Evolutionary conservation across 2,797 vertebrate species (phyloP).

Genomic region (Coracias cyanogaster): DNA sequence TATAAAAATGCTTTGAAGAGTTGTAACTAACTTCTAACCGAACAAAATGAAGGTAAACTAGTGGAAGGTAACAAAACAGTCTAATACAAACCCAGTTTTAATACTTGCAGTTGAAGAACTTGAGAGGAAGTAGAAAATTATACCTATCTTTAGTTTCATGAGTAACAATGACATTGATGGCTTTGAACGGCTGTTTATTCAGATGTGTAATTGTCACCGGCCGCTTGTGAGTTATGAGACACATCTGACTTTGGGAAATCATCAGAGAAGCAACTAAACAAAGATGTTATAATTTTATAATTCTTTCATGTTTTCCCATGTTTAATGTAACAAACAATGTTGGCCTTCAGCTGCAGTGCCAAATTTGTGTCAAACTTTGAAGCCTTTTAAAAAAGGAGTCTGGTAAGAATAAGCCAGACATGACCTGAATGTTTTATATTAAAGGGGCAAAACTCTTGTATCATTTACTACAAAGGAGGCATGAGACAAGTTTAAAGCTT

Average conservation of each 20-base stretch:
- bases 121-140: not conserved
- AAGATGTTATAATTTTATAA: not conserved
- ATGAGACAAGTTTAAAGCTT: not conserved
- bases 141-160: not conserved
- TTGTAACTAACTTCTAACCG: not conserved
- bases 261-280: not conserved
- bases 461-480: not conserved
- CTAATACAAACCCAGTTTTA: not conserved
- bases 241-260: not conserved
- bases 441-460: not conserved
- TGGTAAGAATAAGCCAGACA: not conserved
- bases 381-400: not conserved
- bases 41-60: not conserved
- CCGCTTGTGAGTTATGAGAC: not conserved
- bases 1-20: not conserved
- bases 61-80: not conserved
- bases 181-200: not conserved
- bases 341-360: not conserved
- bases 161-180: not conserved
- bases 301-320: slow-evolving; percentile 3
- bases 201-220: not conserved
- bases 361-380: not conserved
- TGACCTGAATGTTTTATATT: not conserved
- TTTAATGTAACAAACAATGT: not conserved
- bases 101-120: not conserved